phyloP scores from a whole-genome alignment of 2,888 invertebrate genomes.

The Pedicia rivosa region DNA sequence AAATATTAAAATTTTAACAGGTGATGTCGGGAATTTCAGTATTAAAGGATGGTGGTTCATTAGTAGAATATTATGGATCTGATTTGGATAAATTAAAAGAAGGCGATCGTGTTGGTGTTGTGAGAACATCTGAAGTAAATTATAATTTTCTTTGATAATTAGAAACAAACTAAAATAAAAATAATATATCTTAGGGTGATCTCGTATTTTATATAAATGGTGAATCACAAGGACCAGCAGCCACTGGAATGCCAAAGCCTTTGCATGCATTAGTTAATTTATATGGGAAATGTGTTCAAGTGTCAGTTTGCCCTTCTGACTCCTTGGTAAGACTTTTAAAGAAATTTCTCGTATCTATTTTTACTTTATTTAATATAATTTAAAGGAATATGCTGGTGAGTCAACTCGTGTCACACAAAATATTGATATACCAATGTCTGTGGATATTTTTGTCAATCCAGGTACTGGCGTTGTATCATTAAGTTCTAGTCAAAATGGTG shows the following conservation, averaged over 20 bases:
- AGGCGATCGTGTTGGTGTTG: constrained; percentile 71
- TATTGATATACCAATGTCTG: constrained; percentile 27
- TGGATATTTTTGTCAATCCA: constrained; percentile 10
- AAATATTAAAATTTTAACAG: constrained; percentile 35
- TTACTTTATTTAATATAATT: background rate
- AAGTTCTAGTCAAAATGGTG: constrained; percentile 13
- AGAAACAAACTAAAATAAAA: too few relatives aligned
- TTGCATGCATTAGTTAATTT: constrained; percentile 67
- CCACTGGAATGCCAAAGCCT: constrained; percentile 50
- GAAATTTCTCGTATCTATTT: background rate
- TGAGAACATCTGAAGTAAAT: constrained; percentile 48
- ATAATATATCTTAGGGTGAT: constrained; percentile 46
- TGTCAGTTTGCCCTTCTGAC: constrained; percentile 34
- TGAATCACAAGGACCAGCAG: constrained; percentile 75
- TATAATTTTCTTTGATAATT: constrained; percentile 27
- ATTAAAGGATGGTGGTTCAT: constrained; percentile 65
- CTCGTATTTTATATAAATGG: constrained; percentile 81
- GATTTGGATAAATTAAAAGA: constrained; percentile 70
- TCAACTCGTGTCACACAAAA: constrained; percentile 21
- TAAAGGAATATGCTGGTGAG: constrained; percentile 16
- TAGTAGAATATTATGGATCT: constrained; percentile 70
- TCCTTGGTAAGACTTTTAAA: constrained; percentile 12
- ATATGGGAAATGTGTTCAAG: constrained; percentile 71
- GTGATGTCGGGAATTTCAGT: constrained; percentile 80
- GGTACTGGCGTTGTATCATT: constrained; percentile 9